Conservation (phyloP, 2,797 vertebrate genomes). For the Glyptemys insculpta region DNA sequence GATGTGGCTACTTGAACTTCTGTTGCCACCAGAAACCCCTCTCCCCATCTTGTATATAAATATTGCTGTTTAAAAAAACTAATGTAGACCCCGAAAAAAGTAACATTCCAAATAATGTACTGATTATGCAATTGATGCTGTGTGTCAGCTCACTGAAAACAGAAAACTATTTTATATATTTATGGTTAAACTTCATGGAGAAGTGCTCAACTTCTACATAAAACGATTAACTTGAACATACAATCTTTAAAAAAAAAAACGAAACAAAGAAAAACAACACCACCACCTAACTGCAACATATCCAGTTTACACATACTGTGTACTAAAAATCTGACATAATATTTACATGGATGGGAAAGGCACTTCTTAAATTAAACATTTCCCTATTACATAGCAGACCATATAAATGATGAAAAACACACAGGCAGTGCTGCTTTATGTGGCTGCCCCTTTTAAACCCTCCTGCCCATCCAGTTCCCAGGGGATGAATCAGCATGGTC, state of each 20-base stretch:
- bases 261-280: background rate
- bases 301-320: background rate
- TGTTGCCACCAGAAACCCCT: accelerated
- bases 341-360: background rate
- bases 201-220: background rate
- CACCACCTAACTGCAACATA: background rate
- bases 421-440: background rate
- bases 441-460: background rate
- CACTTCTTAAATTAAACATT: background rate
- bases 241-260: background rate
- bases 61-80: background rate
- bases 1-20: background rate
- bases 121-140: background rate
- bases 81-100: accelerated
- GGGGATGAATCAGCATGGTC: no score
- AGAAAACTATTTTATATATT: background rate
- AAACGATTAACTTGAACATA: background rate
- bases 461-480: no score
- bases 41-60: background rate
- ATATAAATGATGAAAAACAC: background rate
- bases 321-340: background rate
- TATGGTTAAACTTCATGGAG: background rate
- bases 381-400: background rate
- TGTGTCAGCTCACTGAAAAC: background rate
- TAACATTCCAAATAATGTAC: background rate